These are phyloP conservation scores for Epicauta chinensis DNA, from an alignment of 1,140 invertebrate genomes.

Conservation along the genomic window DNA sequence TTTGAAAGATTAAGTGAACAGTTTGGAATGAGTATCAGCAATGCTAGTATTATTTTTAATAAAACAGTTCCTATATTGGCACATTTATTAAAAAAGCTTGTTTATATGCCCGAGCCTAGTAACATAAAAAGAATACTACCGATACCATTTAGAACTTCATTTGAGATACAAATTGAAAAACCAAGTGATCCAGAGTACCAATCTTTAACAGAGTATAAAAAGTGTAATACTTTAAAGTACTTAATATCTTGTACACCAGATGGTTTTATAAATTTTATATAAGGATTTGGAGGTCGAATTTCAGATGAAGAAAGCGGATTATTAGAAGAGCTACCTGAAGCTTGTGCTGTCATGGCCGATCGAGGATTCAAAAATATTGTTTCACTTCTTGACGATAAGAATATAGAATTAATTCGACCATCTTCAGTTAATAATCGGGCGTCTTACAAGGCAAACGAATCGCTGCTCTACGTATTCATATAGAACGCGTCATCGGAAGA, in stretches of 20 bases:
- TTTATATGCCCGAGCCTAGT: conserved; percentile 1
- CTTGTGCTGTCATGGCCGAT: conserved; percentile 36
- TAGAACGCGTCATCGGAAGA: conserved; percentile 25
- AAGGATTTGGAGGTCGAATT: conserved; percentile 35
- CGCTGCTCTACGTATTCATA: conserved; percentile 25
- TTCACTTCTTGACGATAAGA: conserved; percentile 23
- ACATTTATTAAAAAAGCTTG: conserved; percentile 3
- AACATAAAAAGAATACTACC: conserved; percentile 21
- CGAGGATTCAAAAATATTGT: conserved; percentile 41
- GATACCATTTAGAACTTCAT: conserved; percentile 22
- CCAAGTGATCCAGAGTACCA: conserved; percentile 21
- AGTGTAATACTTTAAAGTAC: conserved; percentile 42
- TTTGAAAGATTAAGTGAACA: conserved; percentile 11
- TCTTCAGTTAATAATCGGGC: conserved; percentile 30
- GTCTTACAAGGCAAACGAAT: conserved; percentile 21
- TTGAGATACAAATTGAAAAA: conserved; percentile 39
- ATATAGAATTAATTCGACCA: conserved; percentile 33
- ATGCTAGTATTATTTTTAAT: conserved; percentile 16
- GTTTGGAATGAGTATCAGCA: conserved; percentile 10
- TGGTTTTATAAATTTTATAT: conserved; percentile 41
- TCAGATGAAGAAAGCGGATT: conserved; percentile 35
- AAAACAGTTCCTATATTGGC: conserved; percentile 16
- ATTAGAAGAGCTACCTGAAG: conserved; percentile 29
- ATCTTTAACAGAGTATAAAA: conserved; percentile 35
- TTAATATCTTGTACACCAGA: conserved; percentile 38